Evolutionary conservation across 2,888 invertebrate species (phyloP).

Genomic region (Ectobius pallidus): DNA sequence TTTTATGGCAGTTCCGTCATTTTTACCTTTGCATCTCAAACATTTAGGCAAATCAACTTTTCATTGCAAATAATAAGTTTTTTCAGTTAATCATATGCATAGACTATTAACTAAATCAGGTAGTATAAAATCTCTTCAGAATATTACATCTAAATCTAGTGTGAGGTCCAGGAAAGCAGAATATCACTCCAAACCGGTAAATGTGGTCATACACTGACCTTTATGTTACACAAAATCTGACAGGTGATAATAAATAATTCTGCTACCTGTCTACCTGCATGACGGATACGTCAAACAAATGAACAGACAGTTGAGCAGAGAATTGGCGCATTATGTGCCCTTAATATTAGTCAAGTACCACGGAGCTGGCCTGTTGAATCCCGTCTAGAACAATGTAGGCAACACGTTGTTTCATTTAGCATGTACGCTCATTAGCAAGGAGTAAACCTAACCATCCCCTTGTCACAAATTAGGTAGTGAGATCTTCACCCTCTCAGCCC

Average conservation of each 20-base stretch:
- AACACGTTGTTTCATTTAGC: conserved; percentile 9
- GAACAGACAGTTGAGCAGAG: conserved; percentile 1
- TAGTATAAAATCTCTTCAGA: too few relatives aligned
- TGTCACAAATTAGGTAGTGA: conserved; percentile 15
- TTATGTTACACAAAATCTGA: too few relatives aligned
- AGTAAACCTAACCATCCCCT: background rate
- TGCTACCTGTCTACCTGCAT: background rate
- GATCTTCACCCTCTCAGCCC: conserved; percentile 5
- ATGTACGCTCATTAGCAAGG: background rate
- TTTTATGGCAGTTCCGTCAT: too few relatives aligned
- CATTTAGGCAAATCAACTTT: too few relatives aligned
- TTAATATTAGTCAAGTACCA: background rate
- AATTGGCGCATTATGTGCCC: conserved; percentile 7
- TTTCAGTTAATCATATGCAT: too few relatives aligned
- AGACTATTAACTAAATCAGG: too few relatives aligned
- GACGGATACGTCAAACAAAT: conserved; percentile 17
- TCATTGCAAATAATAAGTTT: too few relatives aligned
- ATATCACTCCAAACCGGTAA: too few relatives aligned
- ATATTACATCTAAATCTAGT: too few relatives aligned
- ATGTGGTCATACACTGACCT: too few relatives aligned
- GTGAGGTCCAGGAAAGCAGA: too few relatives aligned
- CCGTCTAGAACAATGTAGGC: background rate
- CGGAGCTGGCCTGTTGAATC: background rate
- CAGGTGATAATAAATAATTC: conserved; percentile 14
- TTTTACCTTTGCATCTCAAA: too few relatives aligned